Evolutionary conservation across 1,140 invertebrate species (phyloP).

Genomic region (Daktulosphaira vitifoliae): DNA sequence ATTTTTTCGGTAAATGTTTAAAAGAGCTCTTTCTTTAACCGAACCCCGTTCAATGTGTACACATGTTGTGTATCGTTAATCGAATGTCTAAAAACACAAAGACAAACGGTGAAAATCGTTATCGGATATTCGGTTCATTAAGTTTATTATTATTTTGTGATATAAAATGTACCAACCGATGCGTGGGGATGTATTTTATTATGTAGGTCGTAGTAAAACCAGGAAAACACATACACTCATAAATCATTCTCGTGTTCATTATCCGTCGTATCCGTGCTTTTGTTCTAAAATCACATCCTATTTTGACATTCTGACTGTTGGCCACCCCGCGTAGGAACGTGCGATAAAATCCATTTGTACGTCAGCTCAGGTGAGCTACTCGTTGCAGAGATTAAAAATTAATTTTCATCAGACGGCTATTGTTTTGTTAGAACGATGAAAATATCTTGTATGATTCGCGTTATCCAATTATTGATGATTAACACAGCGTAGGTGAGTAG

Average conservation of each 20-base stretch:
- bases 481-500: no score
- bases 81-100: neutral
- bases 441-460: no score
- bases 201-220: neutral
- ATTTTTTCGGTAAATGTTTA: no score
- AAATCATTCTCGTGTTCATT: constrained; percentile 31
- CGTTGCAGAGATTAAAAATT: no score
- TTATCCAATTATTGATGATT: no score
- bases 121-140: constrained; percentile 33
- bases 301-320: constrained; percentile 13
- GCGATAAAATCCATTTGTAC: neutral
- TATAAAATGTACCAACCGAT: neutral
- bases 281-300: constrained; percentile 11
- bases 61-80: constrained; percentile 5
- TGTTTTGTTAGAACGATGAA: no score
- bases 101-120: constrained; percentile 27
- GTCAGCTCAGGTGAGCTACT: no score
- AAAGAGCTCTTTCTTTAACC: no score
- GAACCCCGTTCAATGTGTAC: no score
- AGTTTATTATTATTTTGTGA: constrained; percentile 19
- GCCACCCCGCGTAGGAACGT: neutral
- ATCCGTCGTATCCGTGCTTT: constrained; percentile 28
- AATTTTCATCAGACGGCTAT: no score
- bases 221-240: neutral
- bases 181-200: constrained; percentile 2